Base-by-base conservation (phyloP, 2,113 vertebrate genomes). In the Caranx melampygus region DNA sequence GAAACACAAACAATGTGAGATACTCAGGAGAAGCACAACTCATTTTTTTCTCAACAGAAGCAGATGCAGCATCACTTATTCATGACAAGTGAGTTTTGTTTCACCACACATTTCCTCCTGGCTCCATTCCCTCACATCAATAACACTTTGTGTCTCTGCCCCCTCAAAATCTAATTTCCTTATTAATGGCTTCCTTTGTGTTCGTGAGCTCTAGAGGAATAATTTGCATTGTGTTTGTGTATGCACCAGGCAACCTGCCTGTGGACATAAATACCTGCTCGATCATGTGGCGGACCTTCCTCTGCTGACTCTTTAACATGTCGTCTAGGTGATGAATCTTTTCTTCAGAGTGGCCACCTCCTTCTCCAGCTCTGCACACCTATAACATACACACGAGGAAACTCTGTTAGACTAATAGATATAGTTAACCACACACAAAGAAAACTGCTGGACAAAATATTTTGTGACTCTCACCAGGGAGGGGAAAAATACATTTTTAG, bases 211-310 rank as follows among this genome's bases (percentile, higher is more conserved):
- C 3, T 6, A 13, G 5, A 15, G 6, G 21, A 40, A 0, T 1
- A 35, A 72, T 66, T 68, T 76, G 54, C 37, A 35, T 40, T 49
- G 33, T 16, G 35, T 77, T 37, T 59, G 21, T 72, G 57, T 67
- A 21, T 65, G 34, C 49, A 5, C 6, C 6, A 40, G 47, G 20
- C 3, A 45, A 7, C 20, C 33, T 55, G 59, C 37, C 55, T 65
- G 55, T 57, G 63, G 58, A 63, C 21, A 12, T 60, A 20, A 78
- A 65, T 69, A 98, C 97, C 97, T 99, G 97, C 88, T 98, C 96
- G 0, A 98, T 99, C 97, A 98, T 99, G 68, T 96, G 95, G 35
- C 97, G 95, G n/a, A 98, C 95, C 91, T 98, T 99, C 81, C 97
- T 95, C 78, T 99, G 97, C 81, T 98, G 97, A 87, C 97, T 96